Evolutionary conservation across 1,140 invertebrate species (phyloP).

Genomic region (Pygmarrhopalites habei): DNA sequence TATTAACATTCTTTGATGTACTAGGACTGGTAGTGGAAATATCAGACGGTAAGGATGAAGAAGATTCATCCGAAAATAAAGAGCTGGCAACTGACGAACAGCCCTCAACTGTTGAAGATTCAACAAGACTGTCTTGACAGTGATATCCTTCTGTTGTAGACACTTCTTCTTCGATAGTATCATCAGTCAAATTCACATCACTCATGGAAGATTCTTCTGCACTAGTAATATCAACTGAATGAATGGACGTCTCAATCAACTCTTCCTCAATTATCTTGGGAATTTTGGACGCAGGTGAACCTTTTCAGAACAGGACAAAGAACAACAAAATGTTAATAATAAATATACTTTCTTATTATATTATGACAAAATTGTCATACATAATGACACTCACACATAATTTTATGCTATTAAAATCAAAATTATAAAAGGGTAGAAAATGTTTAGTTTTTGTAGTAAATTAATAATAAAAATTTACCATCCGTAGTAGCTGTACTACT

Average conservation of each 20-base stretch:
- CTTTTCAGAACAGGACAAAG: too few species aligned
- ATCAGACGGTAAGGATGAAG: background rate
- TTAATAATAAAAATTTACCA: too few species aligned
- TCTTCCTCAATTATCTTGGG: background rate
- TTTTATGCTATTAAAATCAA: too few species aligned
- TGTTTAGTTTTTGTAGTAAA: too few species aligned
- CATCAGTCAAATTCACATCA: slow-evolving; percentile 30
- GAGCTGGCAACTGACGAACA: background rate
- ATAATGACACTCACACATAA: too few species aligned
- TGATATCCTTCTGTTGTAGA: slow-evolving; percentile 10
- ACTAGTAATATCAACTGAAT: background rate
- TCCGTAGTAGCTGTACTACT: background rate
- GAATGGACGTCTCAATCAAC: background rate
- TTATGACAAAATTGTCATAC: too few species aligned
- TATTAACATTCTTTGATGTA: background rate
- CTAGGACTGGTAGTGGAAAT: background rate
- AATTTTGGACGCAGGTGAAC: slow-evolving; percentile 9
- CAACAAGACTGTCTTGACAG: background rate
- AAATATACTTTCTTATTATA: too few species aligned
- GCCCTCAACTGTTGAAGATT: too few species aligned
- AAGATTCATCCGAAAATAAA: background rate
- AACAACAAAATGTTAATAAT: too few species aligned
- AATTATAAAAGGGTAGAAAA: too few species aligned
- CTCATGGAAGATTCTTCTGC: background rate
- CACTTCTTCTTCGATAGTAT: slow-evolving; percentile 26